phyloP scores from a whole-genome alignment of 2,797 vertebrate genomes.

The Hippoglossus hippoglossus region DNA sequence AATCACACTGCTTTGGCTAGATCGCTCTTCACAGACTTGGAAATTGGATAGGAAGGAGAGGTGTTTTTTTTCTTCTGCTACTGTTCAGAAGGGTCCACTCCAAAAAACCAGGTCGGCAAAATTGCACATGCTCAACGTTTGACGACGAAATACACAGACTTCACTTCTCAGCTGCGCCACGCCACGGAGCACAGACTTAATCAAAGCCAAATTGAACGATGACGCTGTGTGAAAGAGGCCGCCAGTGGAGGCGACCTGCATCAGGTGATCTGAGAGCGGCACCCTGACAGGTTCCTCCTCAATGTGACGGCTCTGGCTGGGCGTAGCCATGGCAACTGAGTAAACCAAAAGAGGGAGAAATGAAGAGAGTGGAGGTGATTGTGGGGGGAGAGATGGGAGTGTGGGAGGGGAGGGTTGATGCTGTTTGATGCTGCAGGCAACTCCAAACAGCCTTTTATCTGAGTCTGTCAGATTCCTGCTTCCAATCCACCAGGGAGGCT shows the following conservation, averaged over 20 bases:
- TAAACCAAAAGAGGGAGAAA: constrained; percentile 76
- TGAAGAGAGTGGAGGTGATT: constrained; percentile 65
- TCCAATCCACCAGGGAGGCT: constrained; percentile 82
- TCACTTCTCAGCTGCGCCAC: constrained; percentile 15
- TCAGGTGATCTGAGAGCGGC: constrained; percentile 79
- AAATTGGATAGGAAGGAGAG: constrained; percentile 71
- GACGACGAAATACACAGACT: constrained; percentile 19
- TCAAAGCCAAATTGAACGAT: constrained; percentile 78
- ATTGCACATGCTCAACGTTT: constrained; percentile 46
- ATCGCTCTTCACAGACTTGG: constrained; percentile 63
- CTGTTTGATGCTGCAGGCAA: constrained; percentile 86
- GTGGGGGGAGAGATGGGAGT: constrained; percentile 29
- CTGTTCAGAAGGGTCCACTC: constrained; percentile 41
- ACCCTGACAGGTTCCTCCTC: constrained; percentile 73
- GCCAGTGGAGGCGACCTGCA: constrained; percentile 60
- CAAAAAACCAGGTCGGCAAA: constrained; percentile 58
- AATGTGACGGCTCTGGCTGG: constrained; percentile 67
- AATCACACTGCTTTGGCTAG: constrained; percentile 70
- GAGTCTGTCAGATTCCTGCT: constrained; percentile 83
- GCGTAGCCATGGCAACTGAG: constrained; percentile 83
- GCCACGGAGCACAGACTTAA: constrained; percentile 62
- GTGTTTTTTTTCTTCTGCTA: constrained; percentile 38
- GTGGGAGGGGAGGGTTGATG: constrained; percentile 62
- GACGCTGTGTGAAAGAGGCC: constrained; percentile 64
- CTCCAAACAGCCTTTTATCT: constrained; percentile 87